phyloP scores from a whole-genome alignment of 1,140 invertebrate genomes.

The Campoletis sonorensis region DNA sequence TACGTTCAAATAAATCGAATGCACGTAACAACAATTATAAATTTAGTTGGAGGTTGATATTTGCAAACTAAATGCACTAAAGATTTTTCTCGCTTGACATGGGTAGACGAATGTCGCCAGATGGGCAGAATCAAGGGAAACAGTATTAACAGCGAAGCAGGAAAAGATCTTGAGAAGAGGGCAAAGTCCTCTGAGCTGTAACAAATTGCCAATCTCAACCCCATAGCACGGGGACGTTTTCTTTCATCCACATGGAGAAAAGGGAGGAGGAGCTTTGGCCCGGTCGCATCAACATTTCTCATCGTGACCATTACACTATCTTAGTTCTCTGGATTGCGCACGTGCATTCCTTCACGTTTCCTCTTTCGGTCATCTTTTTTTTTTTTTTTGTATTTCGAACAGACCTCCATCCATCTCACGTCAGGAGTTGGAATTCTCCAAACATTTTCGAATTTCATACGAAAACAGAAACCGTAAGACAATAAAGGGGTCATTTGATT shows the following conservation, averaged over 20 bases:
- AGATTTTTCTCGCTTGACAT: background rate
- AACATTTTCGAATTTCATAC: background rate
- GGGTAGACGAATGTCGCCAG: background rate
- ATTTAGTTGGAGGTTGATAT: too few relatives aligned
- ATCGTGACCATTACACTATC: conserved; percentile 53
- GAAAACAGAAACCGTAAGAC: background rate
- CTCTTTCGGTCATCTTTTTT: conserved; percentile 35
- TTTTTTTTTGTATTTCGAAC: background rate
- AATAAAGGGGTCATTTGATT: background rate
- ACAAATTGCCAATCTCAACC: conserved; percentile 67
- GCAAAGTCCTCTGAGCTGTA: conserved; percentile 51
- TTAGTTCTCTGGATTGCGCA: conserved; percentile 49
- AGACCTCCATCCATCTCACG: background rate
- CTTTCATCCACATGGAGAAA: background rate
- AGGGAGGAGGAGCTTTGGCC: conserved; percentile 29
- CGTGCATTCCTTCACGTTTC: conserved; percentile 47
- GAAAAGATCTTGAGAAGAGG: conserved; percentile 9
- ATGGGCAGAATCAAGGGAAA: background rate
- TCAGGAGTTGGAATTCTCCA: background rate
- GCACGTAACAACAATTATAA: too few relatives aligned
- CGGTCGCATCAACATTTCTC: conserved; percentile 59
- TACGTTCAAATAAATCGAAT: too few relatives aligned
- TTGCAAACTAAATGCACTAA: background rate
- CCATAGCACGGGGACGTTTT: conserved; percentile 33
- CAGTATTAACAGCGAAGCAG: conserved; percentile 25